Conservation (phyloP, 2,797 vertebrate genomes). For the Melanotaenia pygmaea region DNA sequence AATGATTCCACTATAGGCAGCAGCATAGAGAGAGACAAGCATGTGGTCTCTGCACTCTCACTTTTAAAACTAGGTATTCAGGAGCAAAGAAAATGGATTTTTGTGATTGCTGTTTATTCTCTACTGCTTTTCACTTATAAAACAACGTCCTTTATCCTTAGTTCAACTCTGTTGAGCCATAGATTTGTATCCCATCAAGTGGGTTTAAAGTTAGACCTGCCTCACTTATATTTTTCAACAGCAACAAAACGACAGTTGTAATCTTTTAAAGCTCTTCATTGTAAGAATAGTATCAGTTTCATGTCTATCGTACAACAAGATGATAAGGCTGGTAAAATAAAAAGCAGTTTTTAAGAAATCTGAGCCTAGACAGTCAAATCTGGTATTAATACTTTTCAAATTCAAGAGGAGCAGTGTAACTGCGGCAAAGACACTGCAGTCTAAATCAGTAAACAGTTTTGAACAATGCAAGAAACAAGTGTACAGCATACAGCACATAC, state of each 20-base stretch:
- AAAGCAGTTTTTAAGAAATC: background rate
- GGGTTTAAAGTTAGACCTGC: slow-evolving; percentile 36
- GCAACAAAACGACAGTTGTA: slow-evolving; percentile 16
- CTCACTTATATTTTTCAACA: slow-evolving; percentile 32
- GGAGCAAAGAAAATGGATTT: slow-evolving; percentile 31
- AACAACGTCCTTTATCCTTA: slow-evolving; percentile 33
- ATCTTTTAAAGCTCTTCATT: slow-evolving; percentile 28
- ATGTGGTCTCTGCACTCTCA: slow-evolving; percentile 35
- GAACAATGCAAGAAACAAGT: background rate
- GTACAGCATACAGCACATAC: background rate
- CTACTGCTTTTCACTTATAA: slow-evolving; percentile 14
- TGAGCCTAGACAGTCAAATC: no score
- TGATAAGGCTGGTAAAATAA: background rate
- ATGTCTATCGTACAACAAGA: background rate
- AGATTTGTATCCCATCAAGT: slow-evolving; percentile 53
- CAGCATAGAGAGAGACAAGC: slow-evolving; percentile 18
- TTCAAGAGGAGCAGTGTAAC: no score
- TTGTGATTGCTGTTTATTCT: slow-evolving; percentile 34
- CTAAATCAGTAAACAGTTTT: background rate
- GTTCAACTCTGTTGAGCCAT: slow-evolving; percentile 40
- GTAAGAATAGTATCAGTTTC: slow-evolving; percentile 31
- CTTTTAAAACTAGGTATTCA: slow-evolving; percentile 30
- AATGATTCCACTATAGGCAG: slow-evolving; percentile 29
- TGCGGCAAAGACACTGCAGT: background rate
- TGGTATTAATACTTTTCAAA: no score